These are phyloP conservation scores for Staurois parvus DNA, from an alignment of 2,797 vertebrate species.

Conservation along the genomic window DNA sequence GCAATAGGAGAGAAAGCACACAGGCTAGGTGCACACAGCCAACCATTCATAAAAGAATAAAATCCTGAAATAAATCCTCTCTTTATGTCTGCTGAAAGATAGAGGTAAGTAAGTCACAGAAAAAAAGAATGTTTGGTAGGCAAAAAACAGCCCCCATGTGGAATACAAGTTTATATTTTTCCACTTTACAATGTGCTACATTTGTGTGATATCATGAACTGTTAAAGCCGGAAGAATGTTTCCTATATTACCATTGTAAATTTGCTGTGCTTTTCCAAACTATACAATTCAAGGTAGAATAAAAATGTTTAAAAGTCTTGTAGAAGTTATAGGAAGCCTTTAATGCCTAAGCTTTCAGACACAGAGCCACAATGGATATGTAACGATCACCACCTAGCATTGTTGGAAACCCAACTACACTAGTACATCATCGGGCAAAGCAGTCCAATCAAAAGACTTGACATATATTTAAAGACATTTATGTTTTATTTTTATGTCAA, in stretches of 20 bases:
- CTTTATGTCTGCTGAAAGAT: conserved; percentile 62
- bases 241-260: conserved; percentile 38
- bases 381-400: not conserved
- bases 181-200: conserved; percentile 42
- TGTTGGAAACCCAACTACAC: no score
- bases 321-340: conserved; percentile 3
- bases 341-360: not conserved
- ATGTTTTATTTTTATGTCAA: no score
- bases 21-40: not conserved
- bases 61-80: conserved; percentile 62
- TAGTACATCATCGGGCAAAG: not conserved
- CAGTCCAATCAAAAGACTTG: not conserved
- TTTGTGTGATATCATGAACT: conserved; percentile 31
- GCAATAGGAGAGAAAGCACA: not conserved
- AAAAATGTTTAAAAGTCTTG: conserved; percentile 3
- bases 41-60: conserved; percentile 17
- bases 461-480: no score
- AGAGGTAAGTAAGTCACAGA: conserved; percentile 66
- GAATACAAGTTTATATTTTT: conserved; percentile 32
- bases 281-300: conserved; percentile 6
- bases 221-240: conserved; percentile 24
- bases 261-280: conserved; percentile 20
- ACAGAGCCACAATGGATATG: not conserved
- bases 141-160: conserved; percentile 49
- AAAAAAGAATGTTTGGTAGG: conserved; percentile 58